phyloP scores from a whole-genome alignment of 2,797 vertebrate species.

The Setipinna tenuifilis region DNA sequence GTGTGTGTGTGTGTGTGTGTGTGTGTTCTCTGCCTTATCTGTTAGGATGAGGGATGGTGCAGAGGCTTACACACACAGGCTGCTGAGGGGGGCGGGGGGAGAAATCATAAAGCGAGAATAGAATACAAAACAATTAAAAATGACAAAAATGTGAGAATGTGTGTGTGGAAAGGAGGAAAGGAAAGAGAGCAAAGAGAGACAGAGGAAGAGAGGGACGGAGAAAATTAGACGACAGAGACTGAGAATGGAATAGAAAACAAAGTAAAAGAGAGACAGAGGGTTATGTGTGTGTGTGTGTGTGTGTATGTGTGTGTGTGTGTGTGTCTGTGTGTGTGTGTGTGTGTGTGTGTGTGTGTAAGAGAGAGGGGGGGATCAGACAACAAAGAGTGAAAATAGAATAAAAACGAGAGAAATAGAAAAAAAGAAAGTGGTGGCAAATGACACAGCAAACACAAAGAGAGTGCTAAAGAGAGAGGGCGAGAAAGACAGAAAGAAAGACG shows the following conservation, averaged over 20 bases:
- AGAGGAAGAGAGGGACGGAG: neutral
- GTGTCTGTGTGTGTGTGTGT: no score
- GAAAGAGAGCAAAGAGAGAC: neutral
- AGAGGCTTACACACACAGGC: neutral
- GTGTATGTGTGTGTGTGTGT: no score
- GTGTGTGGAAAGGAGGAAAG: neutral
- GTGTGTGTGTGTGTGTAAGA: no score
- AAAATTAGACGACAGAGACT: no score
- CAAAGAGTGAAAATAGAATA: no score
- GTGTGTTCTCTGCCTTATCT: neutral
- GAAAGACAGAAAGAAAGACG: no score
- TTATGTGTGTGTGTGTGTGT: no score
- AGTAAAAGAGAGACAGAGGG: constrained; percentile 45
- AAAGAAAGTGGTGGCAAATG: no score
- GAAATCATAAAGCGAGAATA: constrained; percentile 30
- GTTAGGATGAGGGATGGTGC: neutral
- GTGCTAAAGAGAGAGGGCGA: no score
- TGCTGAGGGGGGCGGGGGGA: constrained; percentile 35
- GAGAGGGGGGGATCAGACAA: no score
- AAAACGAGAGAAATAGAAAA: no score
- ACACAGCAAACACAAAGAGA: no score
- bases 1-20: constrained; percentile 15
- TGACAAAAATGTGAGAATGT: neutral
- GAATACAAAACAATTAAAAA: neutral
- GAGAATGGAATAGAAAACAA: constrained; percentile 59